Evolutionary conservation across 2,797 vertebrate genomes (phyloP).

Genomic region (Pitangus sulphuratus): DNA sequence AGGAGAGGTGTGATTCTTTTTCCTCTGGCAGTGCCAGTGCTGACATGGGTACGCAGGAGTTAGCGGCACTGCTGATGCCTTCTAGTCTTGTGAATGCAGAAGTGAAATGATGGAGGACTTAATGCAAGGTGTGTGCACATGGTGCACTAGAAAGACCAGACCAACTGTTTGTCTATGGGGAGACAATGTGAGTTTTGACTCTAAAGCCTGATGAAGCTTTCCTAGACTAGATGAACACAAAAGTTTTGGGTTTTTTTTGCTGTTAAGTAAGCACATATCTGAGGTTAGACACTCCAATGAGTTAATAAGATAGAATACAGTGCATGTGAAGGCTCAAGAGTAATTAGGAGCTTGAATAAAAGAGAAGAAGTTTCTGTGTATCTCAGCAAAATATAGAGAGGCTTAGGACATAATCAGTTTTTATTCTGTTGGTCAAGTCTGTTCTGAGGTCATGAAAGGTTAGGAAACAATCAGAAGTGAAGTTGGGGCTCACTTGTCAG

Average conservation of each 20-base stretch:
- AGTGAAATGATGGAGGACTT: not conserved
- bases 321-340: not conserved
- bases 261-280: not conserved
- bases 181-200: not conserved
- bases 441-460: not conserved
- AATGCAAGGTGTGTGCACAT: not conserved
- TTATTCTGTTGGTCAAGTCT: not conserved
- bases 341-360: not conserved
- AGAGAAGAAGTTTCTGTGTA: not conserved
- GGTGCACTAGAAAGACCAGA: not conserved
- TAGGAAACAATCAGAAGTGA: not conserved
- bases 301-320: not conserved
- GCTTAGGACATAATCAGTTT: not conserved
- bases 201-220: not conserved
- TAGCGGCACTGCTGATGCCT: not conserved
- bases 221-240: not conserved
- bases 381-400: not conserved
- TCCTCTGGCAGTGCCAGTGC: not conserved
- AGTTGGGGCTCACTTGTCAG: not conserved
- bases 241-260: not conserved
- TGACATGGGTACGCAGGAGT: not conserved
- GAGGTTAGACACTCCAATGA: not conserved
- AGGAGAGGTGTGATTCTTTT: not conserved
- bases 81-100: not conserved
- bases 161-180: not conserved